These are phyloP conservation scores for Heliconius melpomene DNA, from an alignment of 1,140 invertebrate genomes.

Conservation along the genomic window DNA sequence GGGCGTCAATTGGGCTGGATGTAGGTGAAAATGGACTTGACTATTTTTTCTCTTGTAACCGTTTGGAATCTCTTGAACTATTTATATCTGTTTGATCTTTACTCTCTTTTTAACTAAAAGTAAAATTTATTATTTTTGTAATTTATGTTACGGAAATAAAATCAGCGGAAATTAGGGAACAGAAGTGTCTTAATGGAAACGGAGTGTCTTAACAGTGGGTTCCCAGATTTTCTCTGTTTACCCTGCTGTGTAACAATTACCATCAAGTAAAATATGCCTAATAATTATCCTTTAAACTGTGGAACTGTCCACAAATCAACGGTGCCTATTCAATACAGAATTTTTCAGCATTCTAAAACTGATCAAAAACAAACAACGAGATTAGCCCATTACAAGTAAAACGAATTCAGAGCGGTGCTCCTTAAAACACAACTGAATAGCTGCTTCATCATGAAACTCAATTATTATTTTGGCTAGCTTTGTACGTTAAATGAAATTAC, in stretches of 20 bases:
- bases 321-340: background rate
- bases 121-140: too few species aligned
- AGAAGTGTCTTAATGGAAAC: background rate
- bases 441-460: slow-evolving; percentile 54
- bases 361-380: slow-evolving; percentile 13
- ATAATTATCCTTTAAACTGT: too few species aligned
- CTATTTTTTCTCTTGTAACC: slow-evolving; percentile 48
- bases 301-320: too few species aligned
- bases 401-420: slow-evolving; percentile 33
- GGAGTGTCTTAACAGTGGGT: too few species aligned
- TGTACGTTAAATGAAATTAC: slow-evolving; percentile 62
- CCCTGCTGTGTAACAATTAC: background rate
- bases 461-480: slow-evolving; percentile 70
- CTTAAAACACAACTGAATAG: slow-evolving; percentile 44
- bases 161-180: background rate
- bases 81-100: background rate
- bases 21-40: slow-evolving; percentile 58
- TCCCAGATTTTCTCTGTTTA: background rate
- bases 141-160: background rate
- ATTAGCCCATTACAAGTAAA: slow-evolving; percentile 36
- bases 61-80: background rate
- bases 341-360: slow-evolving; percentile 22
- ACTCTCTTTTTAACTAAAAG: background rate
- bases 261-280: too few species aligned
- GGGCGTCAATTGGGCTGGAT: slow-evolving; percentile 55